Percentiles rank a stretch among this genome's conserved stretches.
These are phyloP conservation scores for Drosophila siamana DNA, from an alignment of 2,888 invertebrate genomes.

Conservation along the genomic window DNA sequence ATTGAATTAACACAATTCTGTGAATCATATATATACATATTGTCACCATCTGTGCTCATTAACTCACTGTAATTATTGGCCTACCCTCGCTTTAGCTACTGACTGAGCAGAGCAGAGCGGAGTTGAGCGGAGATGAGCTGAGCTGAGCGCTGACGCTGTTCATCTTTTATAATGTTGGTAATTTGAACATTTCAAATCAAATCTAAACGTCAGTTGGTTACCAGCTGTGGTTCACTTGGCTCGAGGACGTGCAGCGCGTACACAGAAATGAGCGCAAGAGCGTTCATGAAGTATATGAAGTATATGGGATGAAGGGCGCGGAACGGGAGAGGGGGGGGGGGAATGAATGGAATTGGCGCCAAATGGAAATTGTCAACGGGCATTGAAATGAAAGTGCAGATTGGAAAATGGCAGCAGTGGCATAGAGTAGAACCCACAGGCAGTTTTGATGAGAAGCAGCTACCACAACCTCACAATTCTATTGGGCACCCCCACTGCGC, in stretches of 20 bases:
- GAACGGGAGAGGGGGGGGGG: background rate
- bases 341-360: slow-evolving; percentile 39
- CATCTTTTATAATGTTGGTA: slow-evolving; percentile 78
- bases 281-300: background rate
- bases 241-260: slow-evolving; percentile 12
- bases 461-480: slow-evolving; percentile 39
- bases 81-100: slow-evolving; percentile 21
- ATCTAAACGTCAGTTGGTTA: slow-evolving; percentile 78
- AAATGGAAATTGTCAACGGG: slow-evolving; percentile 78
- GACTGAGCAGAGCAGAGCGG: slow-evolving; percentile 9
- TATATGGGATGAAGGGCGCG: background rate
- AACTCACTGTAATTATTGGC: slow-evolving; percentile 4
- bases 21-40: no score
- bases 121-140: slow-evolving; percentile 18
- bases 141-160: slow-evolving; percentile 57
- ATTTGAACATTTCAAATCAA: slow-evolving; percentile 80
- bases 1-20: no score
- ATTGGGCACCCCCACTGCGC: background rate
- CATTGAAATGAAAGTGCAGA: slow-evolving; percentile 78
- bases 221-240: slow-evolving; percentile 71
- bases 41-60: background rate
- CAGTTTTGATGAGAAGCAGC: slow-evolving; percentile 70
- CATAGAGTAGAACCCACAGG: slow-evolving; percentile 53
- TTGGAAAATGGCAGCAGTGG: slow-evolving; percentile 67
- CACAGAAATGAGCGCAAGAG: background rate